Conservation (phyloP, 2,797 vertebrate genomes). For the Manis javanica region DNA sequence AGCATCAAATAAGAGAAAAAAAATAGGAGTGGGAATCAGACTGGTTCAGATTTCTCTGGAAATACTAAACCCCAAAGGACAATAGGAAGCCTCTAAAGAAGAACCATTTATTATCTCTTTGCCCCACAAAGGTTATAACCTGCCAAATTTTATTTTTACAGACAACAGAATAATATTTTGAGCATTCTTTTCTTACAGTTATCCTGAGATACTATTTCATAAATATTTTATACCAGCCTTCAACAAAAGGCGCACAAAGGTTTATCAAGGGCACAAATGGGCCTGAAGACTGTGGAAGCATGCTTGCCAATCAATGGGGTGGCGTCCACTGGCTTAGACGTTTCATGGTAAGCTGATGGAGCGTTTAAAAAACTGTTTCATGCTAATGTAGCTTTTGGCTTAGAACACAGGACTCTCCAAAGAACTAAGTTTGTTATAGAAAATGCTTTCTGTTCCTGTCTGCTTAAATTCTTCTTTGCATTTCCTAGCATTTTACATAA, state of each 20-base stretch:
- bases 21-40: background rate
- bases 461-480: background rate
- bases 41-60: background rate
- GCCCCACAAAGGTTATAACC: background rate
- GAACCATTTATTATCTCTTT: background rate
- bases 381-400: background rate
- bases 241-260: background rate
- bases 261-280: background rate
- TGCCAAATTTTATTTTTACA: background rate
- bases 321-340: background rate
- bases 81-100: background rate
- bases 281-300: background rate
- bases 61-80: background rate
- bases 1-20: background rate
- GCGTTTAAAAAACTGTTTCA: background rate
- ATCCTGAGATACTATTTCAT: background rate
- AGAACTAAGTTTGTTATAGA: background rate
- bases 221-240: background rate
- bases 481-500: background rate
- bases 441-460: background rate
- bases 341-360: background rate
- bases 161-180: background rate
- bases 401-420: background rate
- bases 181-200: background rate
- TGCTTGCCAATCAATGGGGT: background rate